phyloP scores from a whole-genome alignment of 64 coral and sea anemone species.

The Catalaphyllia jardinei region DNA sequence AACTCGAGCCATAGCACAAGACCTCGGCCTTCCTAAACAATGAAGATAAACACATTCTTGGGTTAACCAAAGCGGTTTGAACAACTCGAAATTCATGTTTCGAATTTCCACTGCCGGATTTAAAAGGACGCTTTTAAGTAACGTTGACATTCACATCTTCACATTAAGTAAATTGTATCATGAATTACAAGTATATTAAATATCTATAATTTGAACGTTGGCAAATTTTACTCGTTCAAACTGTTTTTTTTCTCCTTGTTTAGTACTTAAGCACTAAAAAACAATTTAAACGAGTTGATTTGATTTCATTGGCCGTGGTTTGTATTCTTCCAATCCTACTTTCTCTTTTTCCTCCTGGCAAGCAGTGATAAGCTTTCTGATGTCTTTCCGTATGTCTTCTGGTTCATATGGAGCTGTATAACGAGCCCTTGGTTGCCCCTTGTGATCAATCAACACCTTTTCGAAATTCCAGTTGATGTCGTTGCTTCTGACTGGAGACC shows the following conservation, averaged over 20 bases:
- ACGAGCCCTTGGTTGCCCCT: constrained; percentile 43
- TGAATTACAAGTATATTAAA: neutral
- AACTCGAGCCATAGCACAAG: constrained; percentile 8
- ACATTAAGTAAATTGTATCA: too few species aligned
- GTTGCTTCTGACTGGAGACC: constrained; percentile 65
- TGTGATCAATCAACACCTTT: constrained; percentile 77
- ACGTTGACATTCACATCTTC: too few species aligned
- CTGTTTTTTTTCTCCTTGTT: neutral
- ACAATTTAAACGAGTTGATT: neutral
- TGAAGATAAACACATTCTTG: neutral
- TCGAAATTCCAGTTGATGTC: constrained; percentile 90
- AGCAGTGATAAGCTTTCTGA: constrained; percentile 5
- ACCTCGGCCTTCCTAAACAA: neutral
- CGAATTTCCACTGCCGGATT: too few species aligned
- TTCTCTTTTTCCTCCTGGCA: constrained; percentile 20
- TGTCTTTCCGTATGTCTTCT: constrained; percentile 32
- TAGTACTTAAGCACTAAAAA: neutral
- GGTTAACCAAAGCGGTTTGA: neutral
- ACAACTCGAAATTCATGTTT: too few species aligned
- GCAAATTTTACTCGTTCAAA: neutral
- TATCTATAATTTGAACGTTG: neutral
- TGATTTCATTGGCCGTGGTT: neutral
- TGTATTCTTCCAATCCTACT: neutral
- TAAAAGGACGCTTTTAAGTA: too few species aligned
- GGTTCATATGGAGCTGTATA: constrained; percentile 69